Percentiles rank a stretch among this genome's conserved stretches.
Conservation (phyloP, 2,888 invertebrate species). For the Perizoma flavofasciatum region DNA sequence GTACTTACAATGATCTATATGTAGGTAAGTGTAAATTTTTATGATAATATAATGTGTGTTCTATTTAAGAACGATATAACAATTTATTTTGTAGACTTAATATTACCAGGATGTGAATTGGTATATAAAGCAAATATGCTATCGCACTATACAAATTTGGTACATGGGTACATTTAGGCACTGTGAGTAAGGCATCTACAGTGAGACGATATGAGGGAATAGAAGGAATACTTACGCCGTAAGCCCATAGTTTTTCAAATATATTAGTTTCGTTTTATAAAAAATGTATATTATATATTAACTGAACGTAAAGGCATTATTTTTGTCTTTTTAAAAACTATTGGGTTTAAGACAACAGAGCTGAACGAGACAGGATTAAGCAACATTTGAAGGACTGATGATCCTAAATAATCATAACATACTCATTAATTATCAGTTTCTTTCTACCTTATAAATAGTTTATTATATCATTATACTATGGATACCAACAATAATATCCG, state of each 20-base stretch:
- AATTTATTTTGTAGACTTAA: conserved; percentile 66
- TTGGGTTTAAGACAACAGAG: conserved; percentile 24
- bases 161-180: conserved; percentile 86
- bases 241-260: conserved; percentile 20
- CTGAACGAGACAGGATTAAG: conserved; percentile 25
- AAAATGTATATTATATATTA: too few relatives aligned
- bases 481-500: conserved; percentile 44
- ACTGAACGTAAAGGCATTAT: too few relatives aligned
- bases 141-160: conserved; percentile 77
- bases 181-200: conserved; percentile 94
- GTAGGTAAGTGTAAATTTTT: conserved; percentile 36
- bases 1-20: conserved; percentile 36
- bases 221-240: conserved; percentile 24
- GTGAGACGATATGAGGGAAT: conserved; percentile 85
- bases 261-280: neutral
- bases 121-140: conserved; percentile 69
- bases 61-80: conserved; percentile 58
- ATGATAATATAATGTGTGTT: conserved; percentile 38
- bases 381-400: conserved; percentile 33
- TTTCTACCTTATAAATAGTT: conserved; percentile 20
- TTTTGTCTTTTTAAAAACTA: neutral
- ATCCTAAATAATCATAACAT: conserved; percentile 36
- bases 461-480: conserved; percentile 38
- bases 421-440: conserved; percentile 26
- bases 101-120: conserved; percentile 68